Base-by-base conservation (phyloP, 2,888 invertebrate species). In the Patella pellucida region DNA sequence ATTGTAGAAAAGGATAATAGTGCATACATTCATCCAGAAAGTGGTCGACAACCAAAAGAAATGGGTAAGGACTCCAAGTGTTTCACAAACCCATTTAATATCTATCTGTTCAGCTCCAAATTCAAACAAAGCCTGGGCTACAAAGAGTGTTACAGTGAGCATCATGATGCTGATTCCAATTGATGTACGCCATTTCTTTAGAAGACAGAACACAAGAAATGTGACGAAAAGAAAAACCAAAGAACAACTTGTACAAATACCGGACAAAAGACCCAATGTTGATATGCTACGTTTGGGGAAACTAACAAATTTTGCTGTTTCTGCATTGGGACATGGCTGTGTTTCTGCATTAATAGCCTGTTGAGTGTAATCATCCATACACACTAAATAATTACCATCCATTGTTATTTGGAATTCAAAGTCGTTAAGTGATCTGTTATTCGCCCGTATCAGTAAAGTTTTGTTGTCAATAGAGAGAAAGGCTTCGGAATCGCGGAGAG, bases 11-110 rank as follows among this genome's bases (percentile, higher is more conserved):
- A 74, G 67, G 68, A 41, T 67, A 9, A 74, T 51, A 15, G 67
- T 69, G 69, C 73, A 74, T 7, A 52, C 14, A 52, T 68, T 69
- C 73, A 74, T 69, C 73, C 73, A 74, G 15, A 41, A 41, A 9
- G 67, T 67, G 5, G 73, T 52, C 4, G 69, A n/a, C 68, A 74
- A 27, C 73, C 73, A 74, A 1, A 52, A 51, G 27, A 69, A 74
- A 54, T 74, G 73, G 31, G 68, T 51, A n/a, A 68, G n/a, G 14
- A 31, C 15, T n/a, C 73, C 73, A 2, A 69, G 19, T 11, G 69
- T 52, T 27, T 23, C 27, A 51, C 73, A 74, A 2, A 67, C 68
- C 52, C 71, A 27, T 5, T 27, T 51, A 14, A 19, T 52, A 12
- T 74, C 52, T 16, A 50, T 69, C 15, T 74, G 68, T 7, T 16